Evolutionary conservation across 2,888 invertebrate species (phyloP).

Genomic region (Empis stercorea): DNA sequence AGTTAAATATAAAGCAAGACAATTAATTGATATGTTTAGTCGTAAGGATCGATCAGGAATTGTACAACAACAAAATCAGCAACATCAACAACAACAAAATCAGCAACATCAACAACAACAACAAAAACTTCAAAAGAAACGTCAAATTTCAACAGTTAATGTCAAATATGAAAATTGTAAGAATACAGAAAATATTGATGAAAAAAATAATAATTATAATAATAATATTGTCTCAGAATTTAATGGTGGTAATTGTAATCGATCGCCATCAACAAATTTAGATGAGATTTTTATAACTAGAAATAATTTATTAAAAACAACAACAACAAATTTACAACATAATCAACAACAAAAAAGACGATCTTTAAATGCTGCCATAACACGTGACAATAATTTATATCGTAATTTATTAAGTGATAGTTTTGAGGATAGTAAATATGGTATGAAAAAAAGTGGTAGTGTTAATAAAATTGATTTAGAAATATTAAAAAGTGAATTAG

Average conservation of each 20-base stretch:
- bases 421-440: slow-evolving; percentile 13
- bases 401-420: slow-evolving; percentile 12
- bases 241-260: too few relatives aligned
- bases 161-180: neutral
- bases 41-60: neutral
- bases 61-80: neutral
- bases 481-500: slow-evolving; percentile 14
- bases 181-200: neutral
- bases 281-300: slow-evolving; percentile 9
- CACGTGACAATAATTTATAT: slow-evolving; percentile 12
- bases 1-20: slow-evolving; percentile 10
- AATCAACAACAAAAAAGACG: slow-evolving; percentile 8
- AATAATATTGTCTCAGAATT: neutral
- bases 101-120: neutral
- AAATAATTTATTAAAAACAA: slow-evolving; percentile 7
- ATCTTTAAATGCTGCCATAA: slow-evolving; percentile 11
- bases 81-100: neutral
- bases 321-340: slow-evolving; percentile 1
- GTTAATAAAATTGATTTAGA: slow-evolving; percentile 15
- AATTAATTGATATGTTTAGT: slow-evolving; percentile 11
- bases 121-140: too few relatives aligned
- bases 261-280: slow-evolving; percentile 2
- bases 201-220: slow-evolving; percentile 2
- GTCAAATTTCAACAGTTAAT: too few relatives aligned
- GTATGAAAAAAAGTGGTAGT: slow-evolving; percentile 14